Evolutionary conservation across 2,113 vertebrate species (phyloP).

Genomic region (Indri indri): DNA sequence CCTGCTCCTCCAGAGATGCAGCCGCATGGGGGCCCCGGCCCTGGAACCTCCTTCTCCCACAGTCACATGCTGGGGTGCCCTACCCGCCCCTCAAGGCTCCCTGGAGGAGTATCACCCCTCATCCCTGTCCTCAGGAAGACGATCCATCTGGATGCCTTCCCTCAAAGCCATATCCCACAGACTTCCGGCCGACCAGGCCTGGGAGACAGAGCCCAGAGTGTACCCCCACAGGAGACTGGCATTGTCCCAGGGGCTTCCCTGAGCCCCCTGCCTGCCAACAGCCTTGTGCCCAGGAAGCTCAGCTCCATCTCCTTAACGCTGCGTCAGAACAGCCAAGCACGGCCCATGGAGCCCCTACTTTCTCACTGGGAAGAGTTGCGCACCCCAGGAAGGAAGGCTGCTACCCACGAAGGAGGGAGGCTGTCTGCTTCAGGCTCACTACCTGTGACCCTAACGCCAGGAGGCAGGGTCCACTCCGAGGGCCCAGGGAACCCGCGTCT

Average conservation of each 20-base stretch:
- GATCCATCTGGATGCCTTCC: slow-evolving; percentile 45
- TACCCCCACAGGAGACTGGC: neutral
- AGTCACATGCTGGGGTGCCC: slow-evolving; percentile 55
- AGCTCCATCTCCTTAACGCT: slow-evolving; percentile 76
- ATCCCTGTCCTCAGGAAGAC: slow-evolving; percentile 66
- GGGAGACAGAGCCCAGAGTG: neutral
- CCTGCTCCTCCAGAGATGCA: slow-evolving; percentile 54
- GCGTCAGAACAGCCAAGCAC: slow-evolving; percentile 66
- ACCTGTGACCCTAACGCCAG: neutral
- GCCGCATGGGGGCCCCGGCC: neutral
- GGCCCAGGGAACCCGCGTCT: neutral
- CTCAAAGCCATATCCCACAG: slow-evolving; percentile 49
- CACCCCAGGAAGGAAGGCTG: neutral
- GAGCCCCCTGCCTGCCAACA: neutral
- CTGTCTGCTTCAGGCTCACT: neutral
- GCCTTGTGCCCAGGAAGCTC: slow-evolving; percentile 59
- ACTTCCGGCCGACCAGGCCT: neutral
- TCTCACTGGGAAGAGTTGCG: slow-evolving; percentile 38
- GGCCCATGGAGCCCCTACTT: neutral
- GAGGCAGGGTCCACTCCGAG: neutral
- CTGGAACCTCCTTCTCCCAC: neutral
- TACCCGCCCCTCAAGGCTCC: neutral
- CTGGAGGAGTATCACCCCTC: slow-evolving; percentile 3
- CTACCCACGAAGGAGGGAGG: neutral
- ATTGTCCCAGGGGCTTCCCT: neutral